Conservation (phyloP, 2,888 invertebrate species). For the Eilema sororculum region DNA sequence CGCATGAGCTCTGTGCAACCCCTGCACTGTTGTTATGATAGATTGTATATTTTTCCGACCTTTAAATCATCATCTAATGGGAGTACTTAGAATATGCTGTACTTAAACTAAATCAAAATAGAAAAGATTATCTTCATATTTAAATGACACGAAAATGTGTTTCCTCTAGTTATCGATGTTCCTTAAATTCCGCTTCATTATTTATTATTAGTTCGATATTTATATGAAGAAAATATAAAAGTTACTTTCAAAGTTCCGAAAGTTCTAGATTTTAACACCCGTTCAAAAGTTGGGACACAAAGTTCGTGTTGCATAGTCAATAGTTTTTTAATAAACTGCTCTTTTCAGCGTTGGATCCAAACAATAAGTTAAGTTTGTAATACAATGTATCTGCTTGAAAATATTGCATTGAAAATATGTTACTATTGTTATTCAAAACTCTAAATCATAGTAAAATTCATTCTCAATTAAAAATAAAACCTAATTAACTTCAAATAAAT, state of each 20-base stretch:
- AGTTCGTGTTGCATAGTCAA: not conserved
- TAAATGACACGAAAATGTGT: not conserved
- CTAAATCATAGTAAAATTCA: not conserved
- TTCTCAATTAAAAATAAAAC: no score
- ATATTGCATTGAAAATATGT: not conserved
- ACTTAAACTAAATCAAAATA: not conserved
- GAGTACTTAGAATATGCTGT: no score
- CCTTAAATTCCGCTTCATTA: not conserved
- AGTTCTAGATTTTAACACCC: not conserved
- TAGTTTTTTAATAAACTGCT: slow-evolving; percentile 6
- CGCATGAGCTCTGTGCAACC: no score
- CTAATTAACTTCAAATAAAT: no score
- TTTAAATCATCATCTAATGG: no score
- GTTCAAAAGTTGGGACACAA: not conserved
- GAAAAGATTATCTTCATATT: not conserved
- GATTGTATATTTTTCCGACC: no score
- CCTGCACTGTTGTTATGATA: no score
- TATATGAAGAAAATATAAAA: slow-evolving; percentile 10
- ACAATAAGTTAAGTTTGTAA: not conserved
- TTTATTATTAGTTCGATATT: not conserved
- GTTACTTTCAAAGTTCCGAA: not conserved
- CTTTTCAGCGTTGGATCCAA: not conserved
- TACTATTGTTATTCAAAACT: not conserved
- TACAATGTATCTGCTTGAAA: not conserved
- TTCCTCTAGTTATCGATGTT: not conserved